Percentiles rank a stretch among this genome's conserved stretches.
These are phyloP conservation scores for Sinonovacula constricta DNA, from an alignment of 1,140 invertebrate species.

Conservation along the genomic window DNA sequence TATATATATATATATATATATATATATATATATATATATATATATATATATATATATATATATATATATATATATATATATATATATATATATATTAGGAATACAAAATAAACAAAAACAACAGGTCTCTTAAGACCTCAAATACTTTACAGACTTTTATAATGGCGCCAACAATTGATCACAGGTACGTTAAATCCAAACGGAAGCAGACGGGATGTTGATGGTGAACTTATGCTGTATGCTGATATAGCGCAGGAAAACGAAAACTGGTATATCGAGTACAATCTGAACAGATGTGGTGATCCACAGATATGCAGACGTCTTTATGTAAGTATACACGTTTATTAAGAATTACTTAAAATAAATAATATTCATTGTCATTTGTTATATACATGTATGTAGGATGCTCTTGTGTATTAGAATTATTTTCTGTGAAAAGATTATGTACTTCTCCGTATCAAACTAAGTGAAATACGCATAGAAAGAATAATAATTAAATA, in stretches of 20 bases:
- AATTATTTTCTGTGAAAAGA: too few species aligned
- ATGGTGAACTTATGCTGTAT: constrained; percentile 62
- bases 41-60: not conserved
- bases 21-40: not conserved
- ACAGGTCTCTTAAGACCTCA: too few species aligned
- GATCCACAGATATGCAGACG: constrained; percentile 6
- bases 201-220: constrained; percentile 51
- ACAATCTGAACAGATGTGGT: constrained; percentile 54
- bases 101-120: not conserved
- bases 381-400: too few species aligned
- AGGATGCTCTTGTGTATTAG: too few species aligned
- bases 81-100: not conserved
- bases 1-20: too few species aligned
- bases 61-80: not conserved
- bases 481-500: too few species aligned
- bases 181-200: constrained; percentile 45
- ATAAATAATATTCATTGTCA: too few species aligned
- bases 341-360: too few species aligned
- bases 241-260: constrained; percentile 67
- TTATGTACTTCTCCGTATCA: too few species aligned
- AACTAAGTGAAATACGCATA: too few species aligned
- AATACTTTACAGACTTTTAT: not conserved
- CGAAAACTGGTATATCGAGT: constrained; percentile 62
- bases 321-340: constrained; percentile 12
- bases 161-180: not conserved